Conservation (phyloP, 92 coral and sea anemone genomes). For the Pocillopora meandrina region DNA sequence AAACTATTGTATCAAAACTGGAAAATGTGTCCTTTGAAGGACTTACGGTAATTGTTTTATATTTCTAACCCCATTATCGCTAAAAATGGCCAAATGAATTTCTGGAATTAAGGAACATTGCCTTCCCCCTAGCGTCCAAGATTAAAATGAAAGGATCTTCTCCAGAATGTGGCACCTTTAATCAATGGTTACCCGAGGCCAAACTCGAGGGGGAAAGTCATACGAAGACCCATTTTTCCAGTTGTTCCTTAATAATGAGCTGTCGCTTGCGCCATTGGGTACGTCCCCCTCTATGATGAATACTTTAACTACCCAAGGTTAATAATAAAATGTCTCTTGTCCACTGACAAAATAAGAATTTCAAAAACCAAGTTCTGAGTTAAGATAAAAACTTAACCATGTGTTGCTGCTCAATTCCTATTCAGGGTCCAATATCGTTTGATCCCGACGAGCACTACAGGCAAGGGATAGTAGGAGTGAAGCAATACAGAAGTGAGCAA, state of each 20-base stretch:
- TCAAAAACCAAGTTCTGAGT: background rate
- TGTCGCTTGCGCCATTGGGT: too few relatives aligned
- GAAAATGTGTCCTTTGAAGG: constrained; percentile 60
- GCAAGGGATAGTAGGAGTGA: constrained; percentile 36
- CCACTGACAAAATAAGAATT: too few relatives aligned
- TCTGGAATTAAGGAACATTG: background rate
- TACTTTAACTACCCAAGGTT: too few relatives aligned
- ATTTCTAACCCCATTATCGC: background rate
- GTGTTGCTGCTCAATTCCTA: background rate
- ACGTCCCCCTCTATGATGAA: too few relatives aligned
- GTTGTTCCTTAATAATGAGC: too few relatives aligned
- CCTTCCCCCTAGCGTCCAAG: too few relatives aligned
- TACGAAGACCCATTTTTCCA: too few relatives aligned
- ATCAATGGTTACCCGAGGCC: too few relatives aligned
- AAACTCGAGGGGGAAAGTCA: too few relatives aligned
- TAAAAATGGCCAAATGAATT: background rate
- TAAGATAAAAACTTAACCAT: background rate
- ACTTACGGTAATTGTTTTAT: constrained; percentile 56
- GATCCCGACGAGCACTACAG: background rate
- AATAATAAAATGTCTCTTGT: too few relatives aligned
- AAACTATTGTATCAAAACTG: constrained; percentile 11
- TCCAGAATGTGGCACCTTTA: too few relatives aligned
- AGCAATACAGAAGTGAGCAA: constrained; percentile 47
- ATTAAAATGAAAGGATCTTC: too few relatives aligned
- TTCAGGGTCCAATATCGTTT: constrained; percentile 64